Evolutionary conservation across 1,140 invertebrate genomes (phyloP), one percentile per base, ranked within the genome.

Genomic region (Drosophila albomicans): DNA sequence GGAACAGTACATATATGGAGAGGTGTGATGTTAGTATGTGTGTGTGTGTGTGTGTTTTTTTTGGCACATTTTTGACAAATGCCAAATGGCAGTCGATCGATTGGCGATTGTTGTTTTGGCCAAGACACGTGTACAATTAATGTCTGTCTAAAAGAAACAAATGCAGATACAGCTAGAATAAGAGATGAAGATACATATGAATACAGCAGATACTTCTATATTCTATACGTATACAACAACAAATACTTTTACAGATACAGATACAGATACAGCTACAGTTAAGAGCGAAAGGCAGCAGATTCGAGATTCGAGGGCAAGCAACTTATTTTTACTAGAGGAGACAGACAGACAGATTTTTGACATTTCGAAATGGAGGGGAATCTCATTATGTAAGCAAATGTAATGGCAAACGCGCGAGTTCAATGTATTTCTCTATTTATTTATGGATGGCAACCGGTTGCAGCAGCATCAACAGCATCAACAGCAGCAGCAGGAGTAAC

Each of bases 391-490:
- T 70, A 85, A 84, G 81, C 78, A 81, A 43, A 43, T 43, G 41
- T 43, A 43, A 65, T 64, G 68, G 46, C 62, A 43, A 51, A n/a
- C 51, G 51, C 41, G 43, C n/a, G 73, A 85, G 81, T 85, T 81
- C 77, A 73, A 84, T 73, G 80, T 71, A 73, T 84, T 78, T 84
- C 11, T 68, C 74, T 74, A 85, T 85, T 76, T 84, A 73, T 81
- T 85, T 85, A 84, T 66, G 69, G 51, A 59, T 58, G 38, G 63
- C 64, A 74, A 68, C 71, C 72, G 41, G 66, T 70, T 75, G 73
- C 63, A 61, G 67, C 4, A 49, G 49, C 32, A 64, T 59, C 41
- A 38, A 16, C 8, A 5, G 5, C 7, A 49, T 5, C 63, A 61
- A 49, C 32, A 64, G 59, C 41, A 38, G 28, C 8, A 11, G 5